A percentile compares a stretch with the other conserved stretches of the same genome.
Conservation (phyloP, 2,888 invertebrate species). For the Drosophila falleni region DNA sequence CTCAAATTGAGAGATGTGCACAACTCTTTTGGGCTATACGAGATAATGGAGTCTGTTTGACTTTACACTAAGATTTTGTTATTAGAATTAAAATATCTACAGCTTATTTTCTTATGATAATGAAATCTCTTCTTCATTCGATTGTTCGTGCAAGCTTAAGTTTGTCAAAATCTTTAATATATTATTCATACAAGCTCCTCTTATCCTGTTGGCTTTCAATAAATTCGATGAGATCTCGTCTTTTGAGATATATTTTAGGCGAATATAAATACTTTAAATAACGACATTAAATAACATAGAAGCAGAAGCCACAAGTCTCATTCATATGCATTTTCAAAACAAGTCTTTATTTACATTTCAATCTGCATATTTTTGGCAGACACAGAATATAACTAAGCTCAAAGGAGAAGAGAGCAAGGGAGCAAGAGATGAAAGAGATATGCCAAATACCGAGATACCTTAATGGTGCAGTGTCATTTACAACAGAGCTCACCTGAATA, state of each 20-base stretch:
- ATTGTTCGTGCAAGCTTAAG: neutral
- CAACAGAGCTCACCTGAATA: constrained; percentile 30
- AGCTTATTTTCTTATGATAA: neutral
- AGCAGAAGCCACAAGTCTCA: constrained; percentile 45
- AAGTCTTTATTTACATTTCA: constrained; percentile 44
- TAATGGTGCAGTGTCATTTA: constrained; percentile 37
- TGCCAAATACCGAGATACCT: constrained; percentile 14
- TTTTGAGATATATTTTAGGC: neutral
- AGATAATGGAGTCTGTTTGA: neutral
- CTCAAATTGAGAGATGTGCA: constrained; percentile 15
- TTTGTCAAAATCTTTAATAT: neutral
- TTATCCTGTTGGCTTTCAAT: neutral
- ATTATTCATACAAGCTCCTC: neutral
- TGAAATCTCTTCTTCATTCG: neutral
- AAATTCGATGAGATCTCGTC: neutral
- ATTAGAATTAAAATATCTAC: neutral
- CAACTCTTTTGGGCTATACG: constrained; percentile 7
- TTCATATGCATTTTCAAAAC: constrained; percentile 19
- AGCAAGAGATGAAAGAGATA: neutral
- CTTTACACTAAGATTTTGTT: neutral
- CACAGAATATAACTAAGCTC: neutral
- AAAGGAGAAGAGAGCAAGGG: neutral
- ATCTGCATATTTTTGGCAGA: constrained; percentile 34
- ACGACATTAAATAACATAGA: constrained; percentile 35
- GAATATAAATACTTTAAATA: constrained; percentile 13